Percentiles rank a stretch among this genome's conserved stretches.
phyloP scores from a whole-genome alignment of 2,888 invertebrate genomes.

The Polydrusus pterygomalis region DNA sequence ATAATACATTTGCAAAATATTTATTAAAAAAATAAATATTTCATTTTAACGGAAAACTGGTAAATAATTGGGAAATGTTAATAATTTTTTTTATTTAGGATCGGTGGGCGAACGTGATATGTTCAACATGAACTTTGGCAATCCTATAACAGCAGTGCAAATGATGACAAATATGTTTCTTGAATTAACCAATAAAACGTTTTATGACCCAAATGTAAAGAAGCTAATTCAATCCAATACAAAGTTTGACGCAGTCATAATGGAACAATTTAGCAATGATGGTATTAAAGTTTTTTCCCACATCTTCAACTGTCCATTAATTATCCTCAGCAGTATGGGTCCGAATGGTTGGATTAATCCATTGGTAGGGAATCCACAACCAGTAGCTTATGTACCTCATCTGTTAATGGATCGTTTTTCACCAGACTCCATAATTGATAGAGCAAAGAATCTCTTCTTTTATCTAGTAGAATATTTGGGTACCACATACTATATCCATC shows the following conservation, averaged over 20 bases:
- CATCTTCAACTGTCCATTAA: not conserved
- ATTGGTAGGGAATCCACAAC: not conserved
- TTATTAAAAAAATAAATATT: too few relatives aligned
- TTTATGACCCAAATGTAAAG: not conserved
- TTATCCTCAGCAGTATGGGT: too few relatives aligned
- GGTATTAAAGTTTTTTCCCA: not conserved
- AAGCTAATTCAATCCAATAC: not conserved
- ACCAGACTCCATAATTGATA: not conserved
- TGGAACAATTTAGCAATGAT: not conserved
- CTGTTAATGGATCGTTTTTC: not conserved
- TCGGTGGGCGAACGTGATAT: too few relatives aligned
- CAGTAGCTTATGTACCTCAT: not conserved
- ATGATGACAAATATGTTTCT: not conserved
- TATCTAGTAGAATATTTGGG: not conserved
- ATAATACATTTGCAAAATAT: too few relatives aligned
- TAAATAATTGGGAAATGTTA: too few relatives aligned
- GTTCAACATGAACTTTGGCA: too few relatives aligned
- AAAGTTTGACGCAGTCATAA: too few relatives aligned
- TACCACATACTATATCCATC: not conserved
- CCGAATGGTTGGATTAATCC: conserved; percentile 5
- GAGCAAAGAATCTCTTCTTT: not conserved
- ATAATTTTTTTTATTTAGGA: too few relatives aligned
- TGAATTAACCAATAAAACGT: not conserved
- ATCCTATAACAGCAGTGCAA: too few relatives aligned
- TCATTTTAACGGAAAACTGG: too few relatives aligned